Conservation (phyloP, 2,113 vertebrate genomes). For the Ammodramus savannarum region DNA sequence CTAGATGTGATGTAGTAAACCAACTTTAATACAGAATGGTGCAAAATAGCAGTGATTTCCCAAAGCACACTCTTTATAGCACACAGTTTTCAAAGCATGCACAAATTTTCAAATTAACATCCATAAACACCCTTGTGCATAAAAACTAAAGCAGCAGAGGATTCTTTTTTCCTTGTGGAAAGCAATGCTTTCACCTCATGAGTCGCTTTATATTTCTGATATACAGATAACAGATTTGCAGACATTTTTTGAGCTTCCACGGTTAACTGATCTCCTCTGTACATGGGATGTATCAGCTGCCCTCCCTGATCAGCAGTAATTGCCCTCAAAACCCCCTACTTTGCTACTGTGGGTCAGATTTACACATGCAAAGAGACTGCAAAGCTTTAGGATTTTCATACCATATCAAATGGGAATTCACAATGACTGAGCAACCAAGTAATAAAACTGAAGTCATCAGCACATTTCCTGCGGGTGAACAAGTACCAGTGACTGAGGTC, state of each 20-base stretch:
- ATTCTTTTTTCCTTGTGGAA: not conserved
- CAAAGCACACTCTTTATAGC: not conserved
- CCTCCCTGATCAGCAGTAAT: not conserved
- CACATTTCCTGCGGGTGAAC: not conserved
- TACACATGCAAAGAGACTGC: not conserved
- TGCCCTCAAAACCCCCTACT: not conserved
- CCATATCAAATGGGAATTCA: not conserved
- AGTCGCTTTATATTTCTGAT: not conserved
- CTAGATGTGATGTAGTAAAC: constrained; percentile 10
- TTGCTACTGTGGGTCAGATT: not conserved
- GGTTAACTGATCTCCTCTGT: not conserved
- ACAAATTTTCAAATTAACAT: not conserved
- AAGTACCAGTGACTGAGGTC: not conserved
- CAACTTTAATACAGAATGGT: not conserved
- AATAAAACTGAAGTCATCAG: not conserved
- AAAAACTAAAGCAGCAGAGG: not conserved
- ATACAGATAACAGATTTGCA: not conserved
- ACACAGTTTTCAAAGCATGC: not conserved
- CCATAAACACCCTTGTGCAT: not conserved
- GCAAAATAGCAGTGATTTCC: not conserved
- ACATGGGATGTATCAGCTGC: not conserved
- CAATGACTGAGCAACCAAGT: not conserved
- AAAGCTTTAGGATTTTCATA: not conserved
- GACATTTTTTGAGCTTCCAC: not conserved
- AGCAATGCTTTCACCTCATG: not conserved